Conservation (phyloP, 1,140 invertebrate genomes). For the Drosophila watanabei region DNA sequence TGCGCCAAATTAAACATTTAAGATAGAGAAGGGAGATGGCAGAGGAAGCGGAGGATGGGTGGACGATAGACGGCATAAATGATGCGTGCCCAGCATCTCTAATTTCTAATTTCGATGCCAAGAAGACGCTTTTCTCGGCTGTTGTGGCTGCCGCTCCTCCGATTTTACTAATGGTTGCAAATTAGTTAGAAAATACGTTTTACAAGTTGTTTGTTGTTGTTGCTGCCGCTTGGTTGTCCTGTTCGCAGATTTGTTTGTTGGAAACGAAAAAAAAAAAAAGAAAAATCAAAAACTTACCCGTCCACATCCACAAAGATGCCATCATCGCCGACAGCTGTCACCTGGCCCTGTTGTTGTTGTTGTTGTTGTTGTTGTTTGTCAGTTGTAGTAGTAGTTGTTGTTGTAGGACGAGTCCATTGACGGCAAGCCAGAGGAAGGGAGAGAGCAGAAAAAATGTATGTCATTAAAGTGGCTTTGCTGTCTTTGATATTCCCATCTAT, state of each 20-base stretch:
- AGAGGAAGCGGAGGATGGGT: not conserved
- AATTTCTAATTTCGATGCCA: conserved; percentile 60
- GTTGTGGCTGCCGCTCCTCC: conserved; percentile 8
- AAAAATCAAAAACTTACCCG: conserved; percentile 91
- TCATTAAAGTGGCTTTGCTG: conserved; percentile 58
- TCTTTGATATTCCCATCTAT: conserved; percentile 44
- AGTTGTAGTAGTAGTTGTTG: conserved; percentile 42
- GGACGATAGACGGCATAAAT: conserved; percentile 36
- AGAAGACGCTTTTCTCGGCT: conserved; percentile 25
- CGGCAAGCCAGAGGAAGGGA: conserved; percentile 20
- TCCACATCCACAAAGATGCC: conserved; percentile 96
- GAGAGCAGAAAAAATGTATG: conserved; percentile 57
- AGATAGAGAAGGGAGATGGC: conserved; percentile 1
- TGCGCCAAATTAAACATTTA: conserved; percentile 72
- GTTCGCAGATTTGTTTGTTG: conserved; percentile 49
- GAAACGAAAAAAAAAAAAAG: not conserved
- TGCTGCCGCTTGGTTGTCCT: conserved; percentile 31
- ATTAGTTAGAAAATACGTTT: conserved; percentile 67
- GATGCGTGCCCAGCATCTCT: conserved; percentile 56
- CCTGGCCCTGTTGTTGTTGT: conserved; percentile 90
- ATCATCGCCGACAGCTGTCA: conserved; percentile 96
- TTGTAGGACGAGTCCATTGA: conserved; percentile 28
- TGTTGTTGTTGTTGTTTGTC: conserved; percentile 14
- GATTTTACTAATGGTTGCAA: conserved; percentile 63
- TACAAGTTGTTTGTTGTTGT: conserved; percentile 27